Base-by-base conservation (phyloP, 2,797 vertebrate genomes). In the Rhabdomys pumilio region DNA sequence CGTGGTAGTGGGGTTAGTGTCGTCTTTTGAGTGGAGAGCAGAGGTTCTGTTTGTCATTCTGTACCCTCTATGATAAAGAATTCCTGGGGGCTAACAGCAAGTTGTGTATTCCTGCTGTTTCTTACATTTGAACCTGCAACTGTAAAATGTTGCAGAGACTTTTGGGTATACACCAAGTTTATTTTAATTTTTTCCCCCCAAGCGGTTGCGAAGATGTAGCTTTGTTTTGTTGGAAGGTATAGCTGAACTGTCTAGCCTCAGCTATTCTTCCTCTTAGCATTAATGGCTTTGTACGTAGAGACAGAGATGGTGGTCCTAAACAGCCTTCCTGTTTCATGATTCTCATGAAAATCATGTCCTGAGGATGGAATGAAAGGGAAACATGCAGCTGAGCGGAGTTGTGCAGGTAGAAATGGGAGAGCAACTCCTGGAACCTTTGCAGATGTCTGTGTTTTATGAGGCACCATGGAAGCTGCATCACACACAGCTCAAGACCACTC, bases 191-290 rank as follows among this genome's bases (percentile, higher is more conserved):
- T 57, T 41, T 15, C 90, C 57, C 65, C 50, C 67, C 85, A 86
- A 44, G 20, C 44, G 65, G 59, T 95, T 85, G 38, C 88, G 59
- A 90, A 44, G 73, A 89, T 72, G 11, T 24, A 24, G 83, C 67
- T 55, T 61, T 31, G 50, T 81, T 94, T 91, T 57, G 76, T 69
- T 77, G 63, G 29, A n/a, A 38, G 79, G 50, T 22, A 67, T 50
- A 81, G 55, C 87, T 22, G 26, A 59, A 77, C 38, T 50, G 65
- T 89, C 77, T 83, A 76, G 85, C 53, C 95, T 93, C 85, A 93
- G 85, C 47, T 50, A 22, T 41, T 69, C 65, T 26, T 82, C 92
- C 82, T 47, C 59, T 96, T 41, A 75, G 55, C 34, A 34, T 92
- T 26, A 79, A 82, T 17, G 67, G 34, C 83, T 86, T 81, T 14